phyloP scores from a whole-genome alignment of 2,113 vertebrate genomes.

The Propithecus coquereli region DNA sequence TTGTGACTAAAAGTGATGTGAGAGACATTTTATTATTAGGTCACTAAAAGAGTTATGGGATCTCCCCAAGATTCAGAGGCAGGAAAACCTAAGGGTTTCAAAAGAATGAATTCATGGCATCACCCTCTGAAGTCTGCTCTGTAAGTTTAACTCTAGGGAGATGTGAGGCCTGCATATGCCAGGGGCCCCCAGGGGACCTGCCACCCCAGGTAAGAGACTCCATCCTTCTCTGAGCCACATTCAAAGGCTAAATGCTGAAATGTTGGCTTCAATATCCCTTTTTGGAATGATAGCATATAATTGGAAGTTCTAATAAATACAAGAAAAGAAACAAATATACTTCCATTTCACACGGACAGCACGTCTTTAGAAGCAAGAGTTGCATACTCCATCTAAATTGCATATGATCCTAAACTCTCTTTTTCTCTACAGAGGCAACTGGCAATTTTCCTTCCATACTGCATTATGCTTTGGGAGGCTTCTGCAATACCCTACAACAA shows the following conservation, averaged over 20 bases:
- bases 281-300: neutral
- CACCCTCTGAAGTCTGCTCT: neutral
- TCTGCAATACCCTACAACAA: slow-evolving; percentile 10
- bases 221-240: neutral
- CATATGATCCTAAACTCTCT: neutral
- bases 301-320: neutral
- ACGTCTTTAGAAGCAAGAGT: slow-evolving; percentile 4
- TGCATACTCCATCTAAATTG: neutral
- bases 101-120: neutral
- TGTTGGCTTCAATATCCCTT: neutral
- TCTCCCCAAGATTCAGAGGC: neutral
- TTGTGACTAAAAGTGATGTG: neutral
- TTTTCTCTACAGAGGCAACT: neutral
- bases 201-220: neutral
- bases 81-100: neutral
- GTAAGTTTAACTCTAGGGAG: neutral
- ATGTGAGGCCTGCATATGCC: neutral
- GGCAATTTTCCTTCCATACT: slow-evolving; percentile 29
- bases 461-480: neutral
- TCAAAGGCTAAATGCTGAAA: neutral
- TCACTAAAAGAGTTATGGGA: neutral
- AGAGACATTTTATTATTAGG: neutral
- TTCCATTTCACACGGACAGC: neutral
- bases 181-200: too few relatives aligned
- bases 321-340: neutral